A percentile compares a stretch with the other conserved stretches of the same genome.
phyloP scores from a whole-genome alignment of 2,797 vertebrate genomes.

The Pitangus sulphuratus region DNA sequence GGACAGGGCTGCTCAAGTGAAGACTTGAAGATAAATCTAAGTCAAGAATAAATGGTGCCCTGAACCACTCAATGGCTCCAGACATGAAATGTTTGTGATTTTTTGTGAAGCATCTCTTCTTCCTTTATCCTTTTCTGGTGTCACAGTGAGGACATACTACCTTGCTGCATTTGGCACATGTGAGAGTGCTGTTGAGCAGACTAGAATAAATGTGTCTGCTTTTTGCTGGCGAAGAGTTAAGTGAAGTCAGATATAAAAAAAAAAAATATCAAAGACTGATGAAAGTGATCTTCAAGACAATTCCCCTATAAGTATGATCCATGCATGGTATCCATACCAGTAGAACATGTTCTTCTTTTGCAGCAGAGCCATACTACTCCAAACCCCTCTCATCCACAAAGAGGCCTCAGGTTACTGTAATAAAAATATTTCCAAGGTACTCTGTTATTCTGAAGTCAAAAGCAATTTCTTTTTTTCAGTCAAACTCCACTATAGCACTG shows the following conservation, averaged over 20 bases:
- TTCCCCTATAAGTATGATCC: neutral
- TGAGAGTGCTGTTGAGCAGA: neutral
- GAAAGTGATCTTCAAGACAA: neutral
- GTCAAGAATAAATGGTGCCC: neutral
- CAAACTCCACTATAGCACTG: neutral
- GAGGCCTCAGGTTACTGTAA: neutral
- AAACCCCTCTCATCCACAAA: neutral
- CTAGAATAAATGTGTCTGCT: neutral
- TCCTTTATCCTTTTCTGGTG: neutral
- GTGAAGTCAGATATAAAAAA: neutral
- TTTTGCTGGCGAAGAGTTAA: neutral
- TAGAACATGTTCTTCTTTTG: neutral
- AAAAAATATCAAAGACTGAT: neutral
- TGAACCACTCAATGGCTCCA: neutral
- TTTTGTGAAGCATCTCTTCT: neutral
- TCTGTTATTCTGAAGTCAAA: neutral
- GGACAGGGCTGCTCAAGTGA: neutral
- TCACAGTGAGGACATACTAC: neutral
- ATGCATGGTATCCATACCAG: neutral
- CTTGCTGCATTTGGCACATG: neutral
- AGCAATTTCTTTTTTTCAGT: neutral
- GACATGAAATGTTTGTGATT: neutral
- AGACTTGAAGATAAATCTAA: neutral
- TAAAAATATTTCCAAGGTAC: neutral
- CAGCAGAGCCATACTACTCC: neutral